phyloP scores from a whole-genome alignment of 2,888 invertebrate species.

The Pseudococcus viburni region DNA sequence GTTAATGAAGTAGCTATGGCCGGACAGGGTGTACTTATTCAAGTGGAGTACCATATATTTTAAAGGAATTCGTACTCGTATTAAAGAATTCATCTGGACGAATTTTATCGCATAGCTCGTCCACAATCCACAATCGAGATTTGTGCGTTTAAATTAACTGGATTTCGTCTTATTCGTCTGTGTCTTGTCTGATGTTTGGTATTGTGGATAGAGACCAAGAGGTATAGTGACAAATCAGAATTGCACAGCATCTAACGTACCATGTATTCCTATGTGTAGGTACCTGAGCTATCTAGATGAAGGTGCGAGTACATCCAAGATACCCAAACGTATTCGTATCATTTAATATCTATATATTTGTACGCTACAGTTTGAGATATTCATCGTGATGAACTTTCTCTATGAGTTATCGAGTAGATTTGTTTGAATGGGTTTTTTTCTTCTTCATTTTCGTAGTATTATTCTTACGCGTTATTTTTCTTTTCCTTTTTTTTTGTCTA shows the following conservation, averaged over 20 bases:
- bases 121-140: not conserved
- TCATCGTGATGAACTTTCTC: slow-evolving; percentile 35
- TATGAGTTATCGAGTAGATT: slow-evolving; percentile 32
- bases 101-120: not conserved
- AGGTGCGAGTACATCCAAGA: not conserved
- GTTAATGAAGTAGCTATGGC: slow-evolving; percentile 22
- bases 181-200: too few relatives aligned
- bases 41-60: not conserved
- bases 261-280: too few relatives aligned
- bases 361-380: slow-evolving; percentile 5
- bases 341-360: not conserved
- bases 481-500: slow-evolving; percentile 6
- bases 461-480: not conserved
- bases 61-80: slow-evolving; percentile 20
- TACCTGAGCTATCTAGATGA: not conserved
- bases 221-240: slow-evolving; percentile 45
- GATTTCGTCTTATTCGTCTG: not conserved
- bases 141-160: slow-evolving; percentile 10
- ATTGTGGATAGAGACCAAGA: not conserved
- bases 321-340: not conserved
- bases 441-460: not conserved
- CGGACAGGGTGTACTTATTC: not conserved
- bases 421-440: not conserved
- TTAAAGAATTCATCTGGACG: not conserved
- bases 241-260: not conserved